Evolutionary conservation across 2,888 invertebrate species (phyloP), one percentile per base, ranked within the genome.

Genomic region (Mellilla xanthometata): DNA sequence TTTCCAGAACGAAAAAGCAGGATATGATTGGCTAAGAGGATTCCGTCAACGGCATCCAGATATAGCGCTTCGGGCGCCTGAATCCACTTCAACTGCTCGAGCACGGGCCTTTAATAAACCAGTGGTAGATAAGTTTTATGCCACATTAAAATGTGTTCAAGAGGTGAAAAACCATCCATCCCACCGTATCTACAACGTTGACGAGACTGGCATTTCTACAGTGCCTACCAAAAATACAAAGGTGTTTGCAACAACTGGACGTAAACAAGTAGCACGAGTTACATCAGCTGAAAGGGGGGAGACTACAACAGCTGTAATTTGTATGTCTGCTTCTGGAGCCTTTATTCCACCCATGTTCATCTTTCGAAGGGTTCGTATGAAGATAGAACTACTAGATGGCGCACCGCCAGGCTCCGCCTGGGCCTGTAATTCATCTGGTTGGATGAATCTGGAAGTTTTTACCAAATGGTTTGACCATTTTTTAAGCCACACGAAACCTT

Each of bases 321-420:
- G 46, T 33, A 63, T 60, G 60, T 62, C 54, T 29, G 56, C 58
- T 13, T 49, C 58, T 42, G 60, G 62, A 9, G 43, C 49, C 49
- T 62, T 62, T 62, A 50, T 60, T 1, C 58, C 58, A 22, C 56
- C 58, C 10, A 53, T 58, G 3, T 52, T 60, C 30, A 56, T 62
- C 32, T 62, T 57, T 24, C 59, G 56, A 3, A 24, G 56, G 13
- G 60, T 62, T 48, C 65, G 65, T 59, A 70, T 68, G 60, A 63
- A 48, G 30, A 29, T 5, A 27, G 55, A 62, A 23, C 55, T 73
- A 34, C 61, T 71, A 56, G 63, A 50, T 53, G 65, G 60, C 13
- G 43, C 52, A 54, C 64, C 66, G 13, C 57, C 60, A 12, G 70
- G 65, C 15, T 19, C 62, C 9, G 41, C 62, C 1, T 53, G 56